Percentiles rank a stretch among this genome's conserved stretches.
Conservation (phyloP, 2,888 invertebrate genomes). For the Thymelicus sylvestris region DNA sequence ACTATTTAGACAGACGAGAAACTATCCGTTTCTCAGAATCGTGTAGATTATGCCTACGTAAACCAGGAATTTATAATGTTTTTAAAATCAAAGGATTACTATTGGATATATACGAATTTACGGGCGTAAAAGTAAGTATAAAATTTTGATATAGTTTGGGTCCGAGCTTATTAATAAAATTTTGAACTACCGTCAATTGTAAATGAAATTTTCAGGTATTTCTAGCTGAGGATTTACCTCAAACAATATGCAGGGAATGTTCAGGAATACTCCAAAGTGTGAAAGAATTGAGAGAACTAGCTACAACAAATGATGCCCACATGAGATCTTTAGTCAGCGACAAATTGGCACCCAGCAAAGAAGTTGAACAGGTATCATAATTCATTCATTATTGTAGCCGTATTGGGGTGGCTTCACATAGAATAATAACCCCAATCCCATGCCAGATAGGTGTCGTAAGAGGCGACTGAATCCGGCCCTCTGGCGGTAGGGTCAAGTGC, state of each 20-base stretch:
- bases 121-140: not conserved
- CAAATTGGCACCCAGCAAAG: not conserved
- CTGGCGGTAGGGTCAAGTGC: no score
- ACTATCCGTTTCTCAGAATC: not conserved
- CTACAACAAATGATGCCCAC: not conserved
- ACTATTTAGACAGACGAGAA: not conserved
- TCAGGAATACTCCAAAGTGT: not conserved
- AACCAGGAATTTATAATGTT: not conserved
- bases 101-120: constrained; percentile 1
- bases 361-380: not conserved
- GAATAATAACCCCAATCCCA: no score
- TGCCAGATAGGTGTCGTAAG: no score
- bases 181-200: not conserved
- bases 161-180: not conserved
- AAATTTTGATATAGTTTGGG: not conserved
- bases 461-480: no score
- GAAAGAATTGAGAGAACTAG: not conserved
- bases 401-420: no score
- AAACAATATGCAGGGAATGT: not conserved
- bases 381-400: no score
- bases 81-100: constrained; percentile 1
- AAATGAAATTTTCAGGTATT: not conserved
- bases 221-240: not conserved
- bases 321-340: not conserved
- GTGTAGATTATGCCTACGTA: not conserved